Evolutionary conservation across 2,797 vertebrate genomes (phyloP).

Genomic region (Heterohyrax brucei): DNA sequence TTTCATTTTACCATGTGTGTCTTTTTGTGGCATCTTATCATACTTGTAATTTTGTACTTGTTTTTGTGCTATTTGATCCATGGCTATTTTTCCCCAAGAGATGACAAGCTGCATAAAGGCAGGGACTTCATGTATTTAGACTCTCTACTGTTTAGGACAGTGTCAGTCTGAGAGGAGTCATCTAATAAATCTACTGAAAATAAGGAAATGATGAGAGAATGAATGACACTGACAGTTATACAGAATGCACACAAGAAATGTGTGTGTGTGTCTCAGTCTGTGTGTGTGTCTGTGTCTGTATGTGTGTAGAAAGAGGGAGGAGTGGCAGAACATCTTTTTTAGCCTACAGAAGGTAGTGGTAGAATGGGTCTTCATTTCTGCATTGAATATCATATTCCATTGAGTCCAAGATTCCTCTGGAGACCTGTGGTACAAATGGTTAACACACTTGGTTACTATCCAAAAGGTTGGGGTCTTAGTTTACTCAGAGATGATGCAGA

Average conservation of each 20-base stretch:
- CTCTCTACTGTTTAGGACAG: neutral
- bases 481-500: neutral
- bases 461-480: neutral
- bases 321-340: neutral
- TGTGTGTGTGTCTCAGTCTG: too few relatives aligned
- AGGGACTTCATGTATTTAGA: neutral
- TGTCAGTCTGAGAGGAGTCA: neutral
- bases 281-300: too few relatives aligned
- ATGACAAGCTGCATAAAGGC: neutral
- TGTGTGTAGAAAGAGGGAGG: too few relatives aligned
- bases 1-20: neutral
- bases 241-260: neutral
- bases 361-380: neutral
- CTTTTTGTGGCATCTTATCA: neutral
- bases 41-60: neutral
- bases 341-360: neutral
- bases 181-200: neutral
- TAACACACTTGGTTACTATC: neutral
- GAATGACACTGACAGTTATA: neutral
- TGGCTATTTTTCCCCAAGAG: neutral
- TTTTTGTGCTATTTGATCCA: neutral
- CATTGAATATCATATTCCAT: neutral
- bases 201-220: conserved; percentile 4
- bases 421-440: neutral
- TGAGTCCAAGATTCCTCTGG: neutral